These are phyloP conservation scores for Mionectes olivaceus DNA, from an alignment of 2,797 vertebrate genomes.

Conservation along the genomic window DNA sequence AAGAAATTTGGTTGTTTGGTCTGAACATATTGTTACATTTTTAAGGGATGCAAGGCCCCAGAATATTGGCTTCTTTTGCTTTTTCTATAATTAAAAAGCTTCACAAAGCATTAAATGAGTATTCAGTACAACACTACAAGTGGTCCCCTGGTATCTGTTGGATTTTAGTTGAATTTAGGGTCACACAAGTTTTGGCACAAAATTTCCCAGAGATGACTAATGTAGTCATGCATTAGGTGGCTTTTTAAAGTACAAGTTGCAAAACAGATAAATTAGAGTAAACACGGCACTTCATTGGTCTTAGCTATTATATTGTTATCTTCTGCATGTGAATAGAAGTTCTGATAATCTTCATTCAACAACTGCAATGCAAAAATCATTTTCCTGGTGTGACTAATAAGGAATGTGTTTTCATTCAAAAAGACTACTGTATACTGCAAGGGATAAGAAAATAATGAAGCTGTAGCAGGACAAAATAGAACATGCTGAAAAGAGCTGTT, in stretches of 20 bases:
- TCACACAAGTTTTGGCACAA: neutral
- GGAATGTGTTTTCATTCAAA: neutral
- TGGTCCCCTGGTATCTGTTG: neutral
- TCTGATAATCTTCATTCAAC: neutral
- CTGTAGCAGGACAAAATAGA: neutral
- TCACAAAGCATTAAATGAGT: neutral
- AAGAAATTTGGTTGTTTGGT: neutral
- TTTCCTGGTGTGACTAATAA: neutral
- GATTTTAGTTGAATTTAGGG: neutral
- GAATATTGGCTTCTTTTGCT: neutral
- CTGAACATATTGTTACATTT: neutral
- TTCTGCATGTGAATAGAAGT: neutral
- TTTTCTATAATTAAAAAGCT: neutral
- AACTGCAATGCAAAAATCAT: neutral
- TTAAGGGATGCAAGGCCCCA: neutral
- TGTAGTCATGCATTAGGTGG: neutral
- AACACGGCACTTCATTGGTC: neutral
- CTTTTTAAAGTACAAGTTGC: neutral
- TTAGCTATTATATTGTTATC: neutral
- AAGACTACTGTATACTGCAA: neutral
- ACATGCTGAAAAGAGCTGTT: neutral
- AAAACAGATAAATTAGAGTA: neutral
- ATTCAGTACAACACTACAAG: neutral
- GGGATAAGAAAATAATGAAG: constrained; percentile 32
- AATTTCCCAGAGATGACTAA: neutral